These are phyloP conservation scores for Xylocampa areola DNA, from an alignment of 2,888 invertebrate species.

Conservation along the genomic window DNA sequence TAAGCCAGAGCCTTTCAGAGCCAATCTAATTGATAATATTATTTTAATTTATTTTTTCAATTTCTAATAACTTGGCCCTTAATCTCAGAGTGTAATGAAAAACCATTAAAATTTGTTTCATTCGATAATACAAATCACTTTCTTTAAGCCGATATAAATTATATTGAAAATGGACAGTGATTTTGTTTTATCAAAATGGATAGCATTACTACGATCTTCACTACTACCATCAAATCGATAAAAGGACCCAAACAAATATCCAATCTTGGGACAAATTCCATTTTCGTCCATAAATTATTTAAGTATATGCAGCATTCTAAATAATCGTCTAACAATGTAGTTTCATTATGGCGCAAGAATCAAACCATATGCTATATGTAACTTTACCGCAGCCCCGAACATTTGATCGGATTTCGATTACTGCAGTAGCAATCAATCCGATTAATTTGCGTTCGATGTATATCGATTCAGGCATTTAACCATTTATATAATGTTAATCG, in stretches of 20 bases:
- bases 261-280: neutral
- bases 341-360: neutral
- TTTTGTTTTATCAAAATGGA: too few species aligned
- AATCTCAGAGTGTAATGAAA: neutral
- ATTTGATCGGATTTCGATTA: slow-evolving; percentile 22
- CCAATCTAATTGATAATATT: neutral
- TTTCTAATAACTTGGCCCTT: neutral
- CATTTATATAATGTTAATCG: slow-evolving; percentile 53
- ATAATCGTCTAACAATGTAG: neutral
- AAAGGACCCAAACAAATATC: too few species aligned
- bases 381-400: neutral
- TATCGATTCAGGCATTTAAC: slow-evolving; percentile 25
- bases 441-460: slow-evolving; percentile 35
- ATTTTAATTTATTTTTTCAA: neutral
- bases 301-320: neutral
- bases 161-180: too few species aligned
- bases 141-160: too few species aligned
- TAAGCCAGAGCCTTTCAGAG: neutral
- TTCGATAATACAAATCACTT: neutral
- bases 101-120: neutral
- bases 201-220: too few species aligned
- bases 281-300: neutral
- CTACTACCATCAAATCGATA: too few species aligned
- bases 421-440: slow-evolving; percentile 21
- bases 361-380: slow-evolving; percentile 2